phyloP scores from a whole-genome alignment of 2,888 invertebrate species.

The Megaustenia siamemsis region DNA sequence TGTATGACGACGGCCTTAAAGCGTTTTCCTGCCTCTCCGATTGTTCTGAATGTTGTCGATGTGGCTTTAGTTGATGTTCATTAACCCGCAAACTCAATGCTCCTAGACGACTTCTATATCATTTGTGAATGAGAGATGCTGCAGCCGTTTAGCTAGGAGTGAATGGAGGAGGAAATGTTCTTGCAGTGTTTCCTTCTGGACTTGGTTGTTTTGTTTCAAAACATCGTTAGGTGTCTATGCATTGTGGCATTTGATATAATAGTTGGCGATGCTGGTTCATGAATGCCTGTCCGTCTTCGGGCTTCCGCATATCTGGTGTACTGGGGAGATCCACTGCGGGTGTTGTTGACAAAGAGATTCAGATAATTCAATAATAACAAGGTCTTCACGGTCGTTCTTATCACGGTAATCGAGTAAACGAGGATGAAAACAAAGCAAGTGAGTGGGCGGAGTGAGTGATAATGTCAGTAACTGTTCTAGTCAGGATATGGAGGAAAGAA shows the following conservation, averaged over 20 bases:
- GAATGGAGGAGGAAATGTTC: background rate
- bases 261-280: slow-evolving; percentile 4
- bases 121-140: background rate
- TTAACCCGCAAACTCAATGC: slow-evolving; percentile 2
- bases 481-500: too few relatives aligned
- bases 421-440: slow-evolving; percentile 1
- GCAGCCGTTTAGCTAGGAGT: background rate
- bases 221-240: background rate
- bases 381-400: background rate
- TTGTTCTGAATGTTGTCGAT: background rate
- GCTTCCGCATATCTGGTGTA: background rate
- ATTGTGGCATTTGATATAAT: slow-evolving; percentile 37
- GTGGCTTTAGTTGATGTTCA: slow-evolving; percentile 28
- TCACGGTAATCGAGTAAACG: background rate
- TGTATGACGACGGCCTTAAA: slow-evolving; percentile 9
- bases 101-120: background rate
- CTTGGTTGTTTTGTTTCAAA: slow-evolving; percentile 1
- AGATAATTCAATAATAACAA: background rate
- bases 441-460: too few relatives aligned
- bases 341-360: background rate
- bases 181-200: slow-evolving; percentile 20
- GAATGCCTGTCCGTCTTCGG: background rate
- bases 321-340: background rate
- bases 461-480: too few relatives aligned
- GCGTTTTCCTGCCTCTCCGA: slow-evolving; percentile 31